A percentile compares a stretch with the other conserved stretches of the same genome.
phyloP scores from a whole-genome alignment of 2,888 invertebrate genomes.

The Iphiclides podalirius region DNA sequence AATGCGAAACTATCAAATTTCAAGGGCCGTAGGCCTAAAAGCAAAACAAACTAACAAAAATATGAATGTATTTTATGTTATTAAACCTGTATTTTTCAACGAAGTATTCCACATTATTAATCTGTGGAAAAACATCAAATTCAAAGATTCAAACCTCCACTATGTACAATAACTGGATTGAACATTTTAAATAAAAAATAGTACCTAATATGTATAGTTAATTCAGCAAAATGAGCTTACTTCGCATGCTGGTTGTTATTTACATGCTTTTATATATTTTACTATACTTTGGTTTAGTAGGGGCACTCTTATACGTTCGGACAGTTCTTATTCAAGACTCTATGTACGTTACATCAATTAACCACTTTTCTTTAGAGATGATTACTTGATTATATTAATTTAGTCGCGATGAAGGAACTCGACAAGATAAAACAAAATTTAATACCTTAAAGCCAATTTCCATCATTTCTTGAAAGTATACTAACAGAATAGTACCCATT shows the following conservation, averaged over 20 bases:
- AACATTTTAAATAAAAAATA: constrained; percentile 8
- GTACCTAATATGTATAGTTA: too few relatives aligned
- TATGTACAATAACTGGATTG: constrained; percentile 12
- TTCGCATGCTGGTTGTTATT: constrained; percentile 50
- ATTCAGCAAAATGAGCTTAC: constrained; percentile 54
- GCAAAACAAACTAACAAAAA: too few relatives aligned
- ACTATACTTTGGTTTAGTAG: constrained; percentile 57
- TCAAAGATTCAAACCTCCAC: background rate
- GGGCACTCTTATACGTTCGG: constrained; percentile 55
- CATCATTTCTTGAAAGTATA: too few relatives aligned
- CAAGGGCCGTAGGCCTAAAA: too few relatives aligned
- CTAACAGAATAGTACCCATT: too few relatives aligned
- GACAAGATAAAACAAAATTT: too few relatives aligned
- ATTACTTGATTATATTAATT: too few relatives aligned
- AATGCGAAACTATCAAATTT: too few relatives aligned
- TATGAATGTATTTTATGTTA: too few relatives aligned
- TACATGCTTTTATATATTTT: constrained; percentile 57
- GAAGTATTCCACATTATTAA: background rate
- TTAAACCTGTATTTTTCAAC: background rate
- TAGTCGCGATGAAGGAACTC: too few relatives aligned
- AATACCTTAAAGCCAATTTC: too few relatives aligned
- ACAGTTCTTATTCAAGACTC: constrained; percentile 38
- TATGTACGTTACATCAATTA: constrained; percentile 6
- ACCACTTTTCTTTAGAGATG: too few relatives aligned
- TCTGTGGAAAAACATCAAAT: background rate